A percentile compares a stretch with the other conserved stretches of the same genome.
phyloP scores from a whole-genome alignment of 2,888 invertebrate species.

The Ichneumoninae sp. region DNA sequence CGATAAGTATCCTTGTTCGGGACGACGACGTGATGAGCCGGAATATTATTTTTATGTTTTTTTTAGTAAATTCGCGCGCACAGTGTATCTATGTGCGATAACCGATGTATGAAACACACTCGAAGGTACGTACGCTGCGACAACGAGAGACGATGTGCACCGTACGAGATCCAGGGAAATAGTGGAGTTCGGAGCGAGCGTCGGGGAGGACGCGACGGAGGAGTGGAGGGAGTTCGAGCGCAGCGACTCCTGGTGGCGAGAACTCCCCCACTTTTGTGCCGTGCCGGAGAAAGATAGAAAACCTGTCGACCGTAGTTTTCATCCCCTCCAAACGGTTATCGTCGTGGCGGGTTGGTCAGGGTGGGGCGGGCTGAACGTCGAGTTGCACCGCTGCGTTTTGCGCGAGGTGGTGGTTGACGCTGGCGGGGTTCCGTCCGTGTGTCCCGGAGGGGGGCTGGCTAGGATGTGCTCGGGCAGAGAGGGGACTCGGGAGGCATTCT shows the following conservation, averaged over 20 bases:
- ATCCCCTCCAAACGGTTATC: constrained; percentile 79
- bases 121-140: constrained; percentile 27
- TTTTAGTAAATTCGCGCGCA: constrained; percentile 13
- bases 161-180: constrained; percentile 78
- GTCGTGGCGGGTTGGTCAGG: constrained; percentile 77
- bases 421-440: constrained; percentile 83
- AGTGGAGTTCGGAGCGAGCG: constrained; percentile 74
- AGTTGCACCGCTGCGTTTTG: constrained; percentile 68
- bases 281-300: constrained; percentile 72
- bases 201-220: constrained; percentile 69
- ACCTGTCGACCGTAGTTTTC: constrained; percentile 71
- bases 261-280: constrained; percentile 74
- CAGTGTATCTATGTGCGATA: constrained; percentile 33
- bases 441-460: constrained; percentile 80
- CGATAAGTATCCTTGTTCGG: constrained; percentile 47
- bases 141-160: constrained; percentile 71
- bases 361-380: constrained; percentile 5
- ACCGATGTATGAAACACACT: constrained; percentile 43
- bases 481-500: constrained; percentile 85
- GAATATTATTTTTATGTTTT: background rate
- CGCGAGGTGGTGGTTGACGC: constrained; percentile 66
- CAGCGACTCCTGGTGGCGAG: constrained; percentile 72
- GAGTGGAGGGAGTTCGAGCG: constrained; percentile 62
- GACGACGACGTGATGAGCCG: constrained; percentile 13
- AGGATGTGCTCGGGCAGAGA: constrained; percentile 83